Evolutionary conservation across 92 coral and sea anemone species (phyloP).

Genomic region (Epizoanthus scotinus): DNA sequence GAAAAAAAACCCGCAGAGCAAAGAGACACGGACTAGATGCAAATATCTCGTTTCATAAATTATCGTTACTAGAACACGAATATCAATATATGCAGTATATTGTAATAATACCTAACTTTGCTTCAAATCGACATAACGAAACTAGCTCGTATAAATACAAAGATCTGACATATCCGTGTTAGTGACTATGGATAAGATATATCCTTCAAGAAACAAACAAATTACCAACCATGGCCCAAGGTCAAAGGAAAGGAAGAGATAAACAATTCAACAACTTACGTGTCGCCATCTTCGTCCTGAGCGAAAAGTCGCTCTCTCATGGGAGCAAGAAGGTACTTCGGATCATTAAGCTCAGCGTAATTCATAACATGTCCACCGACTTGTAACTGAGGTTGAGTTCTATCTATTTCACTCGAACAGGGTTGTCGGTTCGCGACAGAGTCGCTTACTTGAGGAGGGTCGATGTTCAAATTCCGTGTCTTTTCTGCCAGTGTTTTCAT

Average conservation of each 20-base stretch:
- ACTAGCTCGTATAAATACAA: no score
- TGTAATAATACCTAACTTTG: no score
- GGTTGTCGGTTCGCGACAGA: slow-evolving; percentile 14
- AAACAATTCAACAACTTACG: slow-evolving; percentile 66
- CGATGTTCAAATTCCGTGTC: slow-evolving; percentile 57
- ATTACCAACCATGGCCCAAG: background rate
- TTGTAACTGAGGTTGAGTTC: slow-evolving; percentile 2
- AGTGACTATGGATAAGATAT: background rate
- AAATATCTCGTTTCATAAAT: background rate
- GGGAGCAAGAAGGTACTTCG: slow-evolving; percentile 81
- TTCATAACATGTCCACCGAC: slow-evolving; percentile 57
- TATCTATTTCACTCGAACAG: background rate
- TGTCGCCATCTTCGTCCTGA: slow-evolving; percentile 95
- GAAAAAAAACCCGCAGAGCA: background rate
- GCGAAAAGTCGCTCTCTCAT: slow-evolving; percentile 47
- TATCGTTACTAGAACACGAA: slow-evolving; percentile 5
- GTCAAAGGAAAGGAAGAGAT: background rate
- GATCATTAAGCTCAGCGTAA: slow-evolving; percentile 78
- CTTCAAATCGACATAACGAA: background rate
- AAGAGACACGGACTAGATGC: background rate
- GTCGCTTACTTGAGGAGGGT: slow-evolving; percentile 34
- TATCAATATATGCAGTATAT: no score
- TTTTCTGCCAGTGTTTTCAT: slow-evolving; percentile 47
- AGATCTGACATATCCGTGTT: background rate
- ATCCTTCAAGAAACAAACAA: background rate